Evolutionary conservation across 2,797 vertebrate species (phyloP), one percentile per base, ranked within the genome.

Genomic region (Ptychadena robeensis): DNA sequence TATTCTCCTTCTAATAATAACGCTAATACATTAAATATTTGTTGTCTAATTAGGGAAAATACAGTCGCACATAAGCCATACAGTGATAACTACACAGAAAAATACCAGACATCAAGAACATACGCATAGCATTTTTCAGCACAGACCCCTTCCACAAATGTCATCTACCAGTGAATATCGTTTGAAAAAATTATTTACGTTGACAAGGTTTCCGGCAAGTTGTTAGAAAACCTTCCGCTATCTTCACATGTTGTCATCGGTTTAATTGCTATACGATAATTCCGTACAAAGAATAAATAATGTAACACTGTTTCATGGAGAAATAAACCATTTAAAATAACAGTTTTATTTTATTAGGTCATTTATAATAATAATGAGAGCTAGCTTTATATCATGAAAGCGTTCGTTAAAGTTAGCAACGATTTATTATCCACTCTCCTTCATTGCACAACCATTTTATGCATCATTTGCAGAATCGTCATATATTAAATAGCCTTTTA

Each of bases 341-440:
- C 59, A 61, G 25, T 67, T 34, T 67, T 32, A 67, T 35, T 35
- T 35, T 67, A 67, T 32, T 18, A 34, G 30, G 30, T 67, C 0
- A 67, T 67, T 67, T 35, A 67, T 67, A 35, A 34, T 67, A 35
- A 67, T 67, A 34, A 67, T 67, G 30, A 67, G 65, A 35, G 18
- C 30, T 32, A 18, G 18, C 30, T 22, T 67, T 34, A 67, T 34
- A 67, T 67, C 15, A 67, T 67, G 32, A 67, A 67, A 28, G 1
- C 1, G 27, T 65, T 28, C 18, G 12, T 14, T 65, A 31, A 65
- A 34, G 32, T 67, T 32, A 67, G 15, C 65, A 67, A n/a, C 65
- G 3, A 32, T 67, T 67, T 67, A 67, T 32, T 67, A 67, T 67
- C 9, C 31, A 22, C 32, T 61, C 27, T 61, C 18, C 65, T 34